Base-by-base conservation (phyloP, 92 coral and sea anemone species). In the Zoanthus solanderi region DNA sequence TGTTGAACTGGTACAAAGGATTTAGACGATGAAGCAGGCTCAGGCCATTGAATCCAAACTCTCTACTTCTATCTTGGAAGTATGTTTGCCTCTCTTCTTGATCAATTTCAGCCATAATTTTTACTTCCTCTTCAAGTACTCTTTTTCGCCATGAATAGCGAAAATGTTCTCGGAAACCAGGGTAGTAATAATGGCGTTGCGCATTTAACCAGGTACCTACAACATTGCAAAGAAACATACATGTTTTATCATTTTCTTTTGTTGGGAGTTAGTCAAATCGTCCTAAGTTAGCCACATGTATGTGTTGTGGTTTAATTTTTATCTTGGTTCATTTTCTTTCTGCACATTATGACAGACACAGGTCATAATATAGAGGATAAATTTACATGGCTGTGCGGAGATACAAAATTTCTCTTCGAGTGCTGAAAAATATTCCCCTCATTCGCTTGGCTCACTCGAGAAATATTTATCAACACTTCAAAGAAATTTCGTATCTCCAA, bases 151-250 rank as follows among this genome's bases (percentile, higher is more conserved):
- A 75, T n/a, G 84, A 92, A 48, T 85, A 71, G 29, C 92, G 92
- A 83, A 80, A 89, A 67, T 83, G 86, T 84, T 89, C 83, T 82
- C 90, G 88, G 75, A 92, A 89, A 44, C 94, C 94, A 58, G 92
- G 92, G 88, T 92, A 92, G 84, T 92, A 92, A 75, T 89, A 85
- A 83, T 92, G 94, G 79, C 89, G 88, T 69, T 89, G 85, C 57
- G 76, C 92, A 79, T 86, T 63, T 74, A 86, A 85, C 90, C 92
- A 89, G 76, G 73, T 75, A 78, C 92, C 92, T 92, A 80, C 52
- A 54, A 32, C 17, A 88, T 13, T 46, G 71, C 63, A 72, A 75
- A 79, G 63, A 28, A 50, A 23, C 53, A 75, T 47, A 50, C 54
- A 44, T 61, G 68, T 61, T 61, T 61, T 61, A 75, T 78, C 42